Evolutionary conservation across 2,113 vertebrate species (phyloP).

Genomic region (Semnornis frantzii): DNA sequence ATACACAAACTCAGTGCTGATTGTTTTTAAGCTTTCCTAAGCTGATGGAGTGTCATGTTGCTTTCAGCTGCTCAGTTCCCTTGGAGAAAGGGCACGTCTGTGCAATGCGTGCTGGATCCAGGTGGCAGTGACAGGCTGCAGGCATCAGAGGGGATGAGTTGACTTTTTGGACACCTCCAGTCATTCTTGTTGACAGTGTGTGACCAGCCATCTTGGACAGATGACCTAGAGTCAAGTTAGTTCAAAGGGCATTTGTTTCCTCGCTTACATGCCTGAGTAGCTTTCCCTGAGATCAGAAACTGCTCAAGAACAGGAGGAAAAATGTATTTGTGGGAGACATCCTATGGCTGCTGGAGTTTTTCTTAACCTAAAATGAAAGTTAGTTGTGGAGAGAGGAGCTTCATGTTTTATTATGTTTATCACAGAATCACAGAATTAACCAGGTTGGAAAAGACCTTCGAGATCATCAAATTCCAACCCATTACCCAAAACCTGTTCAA

Average conservation of each 20-base stretch:
- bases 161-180: not conserved
- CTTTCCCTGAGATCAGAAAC: not conserved
- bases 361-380: not conserved
- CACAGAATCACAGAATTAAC: too few relatives aligned
- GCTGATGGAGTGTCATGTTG: constrained; percentile 18
- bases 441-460: too few relatives aligned
- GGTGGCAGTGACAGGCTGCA: not conserved
- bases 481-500: not conserved
- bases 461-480: too few relatives aligned
- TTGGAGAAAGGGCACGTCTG: constrained; percentile 8
- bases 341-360: not conserved
- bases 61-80: constrained; percentile 26
- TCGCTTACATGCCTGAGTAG: fast-evolving
- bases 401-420: not conserved
- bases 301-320: not conserved
- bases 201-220: not conserved
- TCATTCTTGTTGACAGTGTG: not conserved
- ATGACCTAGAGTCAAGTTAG: not conserved
- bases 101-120: not conserved
- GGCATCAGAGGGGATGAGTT: not conserved
- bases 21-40: not conserved
- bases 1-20: not conserved
- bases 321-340: not conserved
- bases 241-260: not conserved
- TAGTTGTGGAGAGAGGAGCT: not conserved